phyloP scores from a whole-genome alignment of 2,797 vertebrate species.

The Tachyglossus aculeatus region DNA sequence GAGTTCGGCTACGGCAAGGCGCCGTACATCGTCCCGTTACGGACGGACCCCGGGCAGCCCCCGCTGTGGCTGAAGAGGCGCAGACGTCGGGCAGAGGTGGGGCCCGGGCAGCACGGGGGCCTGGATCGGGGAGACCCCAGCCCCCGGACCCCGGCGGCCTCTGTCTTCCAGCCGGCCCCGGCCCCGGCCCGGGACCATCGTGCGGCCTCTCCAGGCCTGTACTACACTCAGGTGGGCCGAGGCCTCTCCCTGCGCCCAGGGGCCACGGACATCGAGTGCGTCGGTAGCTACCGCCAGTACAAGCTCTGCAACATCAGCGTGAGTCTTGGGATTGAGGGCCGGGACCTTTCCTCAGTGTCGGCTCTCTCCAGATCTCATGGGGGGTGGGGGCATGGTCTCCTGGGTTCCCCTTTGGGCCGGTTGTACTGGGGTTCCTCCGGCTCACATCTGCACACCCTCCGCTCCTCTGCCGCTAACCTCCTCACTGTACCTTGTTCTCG shows the following conservation, averaged over 20 bases:
- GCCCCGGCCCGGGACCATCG: conserved; percentile 51
- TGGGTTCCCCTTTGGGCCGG: not conserved
- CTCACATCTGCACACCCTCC: too few relatives aligned
- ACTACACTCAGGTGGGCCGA: too few relatives aligned
- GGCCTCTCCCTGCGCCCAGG: conserved; percentile 58
- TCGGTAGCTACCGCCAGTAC: conserved; percentile 82
- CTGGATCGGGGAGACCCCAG: conserved; percentile 24
- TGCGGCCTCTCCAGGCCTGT: too few relatives aligned
- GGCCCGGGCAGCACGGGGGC: conserved; percentile 37
- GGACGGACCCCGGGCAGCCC: conserved; percentile 75
- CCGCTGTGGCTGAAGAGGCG: conserved; percentile 73
- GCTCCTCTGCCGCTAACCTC: too few relatives aligned
- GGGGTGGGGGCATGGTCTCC: rapidly evolving
- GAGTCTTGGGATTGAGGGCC: too few relatives aligned
- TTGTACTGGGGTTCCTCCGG: too few relatives aligned
- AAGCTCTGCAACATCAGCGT: conserved; percentile 89
- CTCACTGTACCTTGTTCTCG: too few relatives aligned
- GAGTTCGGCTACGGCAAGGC: conserved; percentile 89
- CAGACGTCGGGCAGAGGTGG: conserved; percentile 76
- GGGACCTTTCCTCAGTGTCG: too few relatives aligned
- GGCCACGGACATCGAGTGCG: conserved; percentile 72
- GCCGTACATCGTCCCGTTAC: conserved; percentile 81
- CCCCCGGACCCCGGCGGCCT: conserved; percentile 28
- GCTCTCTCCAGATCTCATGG: not conserved
- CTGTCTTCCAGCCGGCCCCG: conserved; percentile 57